Evolutionary conservation across 2,888 invertebrate species (phyloP).

Genomic region (Ashinkailepas kermadecensis): DNA sequence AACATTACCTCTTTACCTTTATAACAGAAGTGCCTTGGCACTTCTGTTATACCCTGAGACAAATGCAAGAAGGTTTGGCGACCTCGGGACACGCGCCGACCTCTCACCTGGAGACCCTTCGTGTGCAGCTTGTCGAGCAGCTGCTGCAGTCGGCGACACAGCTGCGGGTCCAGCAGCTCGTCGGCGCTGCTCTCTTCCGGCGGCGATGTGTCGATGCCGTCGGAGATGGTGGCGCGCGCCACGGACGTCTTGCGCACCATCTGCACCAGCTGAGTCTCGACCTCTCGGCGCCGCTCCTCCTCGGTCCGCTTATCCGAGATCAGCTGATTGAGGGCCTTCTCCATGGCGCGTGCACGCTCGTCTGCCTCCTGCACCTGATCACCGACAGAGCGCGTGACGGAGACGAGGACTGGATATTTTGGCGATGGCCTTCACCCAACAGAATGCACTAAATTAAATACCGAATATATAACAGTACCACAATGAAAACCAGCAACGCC

Average conservation of each 20-base stretch:
- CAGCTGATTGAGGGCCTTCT: neutral
- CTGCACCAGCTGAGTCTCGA: slow-evolving; percentile 15
- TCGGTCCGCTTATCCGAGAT: neutral
- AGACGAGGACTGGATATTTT: too few relatives aligned
- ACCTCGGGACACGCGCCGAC: too few relatives aligned
- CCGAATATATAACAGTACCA: too few relatives aligned
- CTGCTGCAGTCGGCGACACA: slow-evolving; percentile 9
- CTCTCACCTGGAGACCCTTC: neutral
- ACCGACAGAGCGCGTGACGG: too few relatives aligned
- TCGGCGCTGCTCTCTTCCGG: neutral
- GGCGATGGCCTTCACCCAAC: too few relatives aligned
- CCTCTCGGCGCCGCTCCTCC: slow-evolving; percentile 14
- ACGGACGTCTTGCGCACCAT: neutral
- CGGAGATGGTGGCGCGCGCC: neutral
- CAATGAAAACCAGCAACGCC: neutral
- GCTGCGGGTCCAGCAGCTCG: slow-evolving; percentile 17
- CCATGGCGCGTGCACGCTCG: neutral
- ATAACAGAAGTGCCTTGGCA: too few relatives aligned
- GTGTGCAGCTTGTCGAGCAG: slow-evolving; percentile 8
- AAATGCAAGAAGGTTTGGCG: too few relatives aligned
- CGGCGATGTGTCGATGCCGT: neutral
- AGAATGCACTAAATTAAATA: too few relatives aligned
- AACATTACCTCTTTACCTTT: too few relatives aligned
- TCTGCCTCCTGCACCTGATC: neutral
- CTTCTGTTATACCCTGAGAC: too few relatives aligned